Conservation (phyloP, 1,140 invertebrate species). For the Leptonema lineaticorne region DNA sequence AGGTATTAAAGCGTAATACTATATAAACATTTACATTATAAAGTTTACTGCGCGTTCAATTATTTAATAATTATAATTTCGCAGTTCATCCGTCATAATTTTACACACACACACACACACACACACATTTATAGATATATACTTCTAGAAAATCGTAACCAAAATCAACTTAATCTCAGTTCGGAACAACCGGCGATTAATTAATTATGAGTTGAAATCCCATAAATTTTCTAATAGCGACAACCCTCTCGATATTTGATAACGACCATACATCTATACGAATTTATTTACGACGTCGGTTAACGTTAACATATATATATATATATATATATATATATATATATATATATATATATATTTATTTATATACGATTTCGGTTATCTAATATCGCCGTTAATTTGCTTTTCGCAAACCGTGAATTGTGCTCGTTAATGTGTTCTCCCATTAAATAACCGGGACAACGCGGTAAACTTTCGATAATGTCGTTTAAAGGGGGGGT, state of each 20-base stretch:
- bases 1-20: too few species aligned
- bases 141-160: not conserved
- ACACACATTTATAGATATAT: too few species aligned
- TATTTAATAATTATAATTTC: too few species aligned
- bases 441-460: too few species aligned
- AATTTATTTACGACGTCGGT: not conserved
- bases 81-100: too few species aligned
- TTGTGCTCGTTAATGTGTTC: not conserved
- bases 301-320: not conserved
- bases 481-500: too few species aligned
- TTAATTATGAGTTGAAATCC: conserved; percentile 7
- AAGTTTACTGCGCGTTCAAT: too few species aligned
- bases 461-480: too few species aligned
- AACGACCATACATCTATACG: not conserved
- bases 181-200: not conserved
- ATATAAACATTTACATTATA: too few species aligned
- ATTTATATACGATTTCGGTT: not conserved
- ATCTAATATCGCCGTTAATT: conserved; percentile 8
- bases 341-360: not conserved
- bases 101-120: too few species aligned
- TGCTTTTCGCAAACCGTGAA: not conserved
- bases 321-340: not conserved
- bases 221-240: not conserved
- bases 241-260: not conserved
- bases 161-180: not conserved